phyloP scores from a whole-genome alignment of 2,113 vertebrate genomes.

The Gymnorhina tibicen region DNA sequence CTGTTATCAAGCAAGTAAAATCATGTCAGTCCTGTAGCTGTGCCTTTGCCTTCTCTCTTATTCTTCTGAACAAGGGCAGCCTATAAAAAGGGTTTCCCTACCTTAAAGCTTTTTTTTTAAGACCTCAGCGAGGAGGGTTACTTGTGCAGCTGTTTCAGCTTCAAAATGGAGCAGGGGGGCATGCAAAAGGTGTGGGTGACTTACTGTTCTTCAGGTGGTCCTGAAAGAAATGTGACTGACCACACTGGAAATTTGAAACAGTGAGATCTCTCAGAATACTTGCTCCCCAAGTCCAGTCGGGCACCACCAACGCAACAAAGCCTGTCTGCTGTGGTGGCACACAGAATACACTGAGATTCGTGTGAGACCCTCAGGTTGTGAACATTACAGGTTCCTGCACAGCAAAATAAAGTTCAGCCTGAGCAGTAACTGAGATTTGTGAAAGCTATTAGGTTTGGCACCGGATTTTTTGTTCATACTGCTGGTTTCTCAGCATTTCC shows the following conservation, averaged over 20 bases:
- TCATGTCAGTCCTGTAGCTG: not conserved
- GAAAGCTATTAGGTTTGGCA: not conserved
- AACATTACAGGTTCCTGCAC: not conserved
- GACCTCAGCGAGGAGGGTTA: not conserved
- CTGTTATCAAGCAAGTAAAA: not conserved
- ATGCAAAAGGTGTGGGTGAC: not conserved
- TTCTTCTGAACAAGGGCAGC: not conserved
- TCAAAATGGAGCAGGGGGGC: not conserved
- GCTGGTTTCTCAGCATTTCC: not conserved
- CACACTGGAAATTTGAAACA: not conserved
- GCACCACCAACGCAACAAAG: accelerated
- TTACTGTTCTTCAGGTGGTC: not conserved
- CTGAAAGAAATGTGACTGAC: not conserved
- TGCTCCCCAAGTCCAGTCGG: accelerated
- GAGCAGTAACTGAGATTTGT: not conserved
- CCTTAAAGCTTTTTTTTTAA: not conserved
- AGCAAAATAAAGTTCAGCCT: not conserved
- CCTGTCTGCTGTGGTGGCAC: not conserved
- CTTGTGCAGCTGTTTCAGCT: not conserved
- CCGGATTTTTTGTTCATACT: not conserved
- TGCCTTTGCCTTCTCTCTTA: not conserved
- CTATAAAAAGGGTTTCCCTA: not conserved
- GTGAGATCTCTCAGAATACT: not conserved
- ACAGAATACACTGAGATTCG: not conserved
- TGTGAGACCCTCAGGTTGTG: not conserved